These are phyloP conservation scores for Crepidodera aurea DNA, from an alignment of 2,888 invertebrate genomes.

Conservation along the genomic window DNA sequence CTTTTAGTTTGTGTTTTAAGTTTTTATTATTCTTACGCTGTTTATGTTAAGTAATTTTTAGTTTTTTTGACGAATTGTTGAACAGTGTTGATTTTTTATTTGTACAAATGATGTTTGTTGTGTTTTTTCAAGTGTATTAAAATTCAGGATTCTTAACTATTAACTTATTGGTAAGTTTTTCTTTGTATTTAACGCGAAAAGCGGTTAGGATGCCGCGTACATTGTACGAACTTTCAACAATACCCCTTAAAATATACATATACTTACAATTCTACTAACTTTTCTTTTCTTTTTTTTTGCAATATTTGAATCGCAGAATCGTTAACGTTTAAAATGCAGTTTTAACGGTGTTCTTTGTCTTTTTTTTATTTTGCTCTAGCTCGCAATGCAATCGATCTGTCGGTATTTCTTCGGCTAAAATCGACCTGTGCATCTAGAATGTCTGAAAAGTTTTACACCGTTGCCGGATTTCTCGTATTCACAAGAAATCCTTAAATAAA, in stretches of 20 bases:
- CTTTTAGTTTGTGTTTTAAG: slow-evolving; percentile 46
- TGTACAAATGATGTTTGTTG: slow-evolving; percentile 59
- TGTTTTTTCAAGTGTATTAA: slow-evolving; percentile 59
- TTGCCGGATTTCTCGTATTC: slow-evolving; percentile 23
- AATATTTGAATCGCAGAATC: neutral
- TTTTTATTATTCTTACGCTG: slow-evolving; percentile 38
- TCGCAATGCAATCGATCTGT: slow-evolving; percentile 34
- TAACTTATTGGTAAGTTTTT: slow-evolving; percentile 53
- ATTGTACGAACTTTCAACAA: slow-evolving; percentile 7
- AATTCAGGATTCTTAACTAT: slow-evolving; percentile 46
- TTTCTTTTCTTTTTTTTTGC: neutral
- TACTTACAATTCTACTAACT: neutral
- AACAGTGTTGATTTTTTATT: slow-evolving; percentile 36
- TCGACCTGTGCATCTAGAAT: slow-evolving; percentile 31
- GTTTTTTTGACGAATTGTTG: slow-evolving; percentile 33
- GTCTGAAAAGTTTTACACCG: slow-evolving; percentile 23
- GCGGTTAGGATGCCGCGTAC: slow-evolving; percentile 18
- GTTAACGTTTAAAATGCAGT: neutral
- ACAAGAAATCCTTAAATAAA: neutral
- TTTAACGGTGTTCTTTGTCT: slow-evolving; percentile 13
- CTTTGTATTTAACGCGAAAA: slow-evolving; percentile 23
- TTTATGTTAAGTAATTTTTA: slow-evolving; percentile 33
- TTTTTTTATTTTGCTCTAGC: slow-evolving; percentile 14
- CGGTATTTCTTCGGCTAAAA: slow-evolving; percentile 30
- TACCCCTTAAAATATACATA: neutral